Evolutionary conservation across 2,888 invertebrate genomes (phyloP), one percentile per base, ranked within the genome.

Genomic region (Polyploca ridens): DNA sequence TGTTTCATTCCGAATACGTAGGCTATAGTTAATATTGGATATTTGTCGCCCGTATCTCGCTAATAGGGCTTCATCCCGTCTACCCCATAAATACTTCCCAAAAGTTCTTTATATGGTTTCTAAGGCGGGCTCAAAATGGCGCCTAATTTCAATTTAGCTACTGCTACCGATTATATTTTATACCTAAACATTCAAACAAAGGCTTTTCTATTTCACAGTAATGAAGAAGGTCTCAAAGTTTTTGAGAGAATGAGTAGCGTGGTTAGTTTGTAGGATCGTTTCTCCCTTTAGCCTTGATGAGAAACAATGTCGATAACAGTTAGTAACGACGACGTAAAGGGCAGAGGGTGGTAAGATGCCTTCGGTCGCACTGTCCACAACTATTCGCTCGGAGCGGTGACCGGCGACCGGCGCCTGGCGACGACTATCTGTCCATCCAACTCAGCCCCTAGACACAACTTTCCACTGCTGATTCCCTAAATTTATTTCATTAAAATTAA

Each of bases 401-500:
- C 69, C 70, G 73, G 68, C 70, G 44, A 61, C 61, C 67, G 69
- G 71, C 68, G 64, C 67, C 69, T 69, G 66, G 70, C 79, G 83
- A 59, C 82, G 84, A 82, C 78, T 79, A 78, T 78, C 77, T 76
- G 69, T 71, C 65, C 76, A 66, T 61, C 61, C 61, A 61, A 61
- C 69, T 71, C 72, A 72, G 77, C 72, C 78, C 81, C 79, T 76
- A 80, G 79, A 79, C 82, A 75, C 81, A 87, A 89, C 84, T 90
- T 88, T 83, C 80, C 77, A 82, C 85, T 84, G 84, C 86, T 86
- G 87, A 88, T 88, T 89, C 86, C 76, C 83, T 79, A 85, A 91
- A 91, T 91, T 91, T 91, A 90, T 92, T 93, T 91, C 89, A 91
- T 91, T 93, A 90, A 93, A 92, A 92, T 91, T 90, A 93, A 92